Percentiles rank a stretch among this genome's conserved stretches.
These are phyloP conservation scores for Andrena hattorfiana DNA, from an alignment of 2,888 invertebrate genomes.

Conservation along the genomic window DNA sequence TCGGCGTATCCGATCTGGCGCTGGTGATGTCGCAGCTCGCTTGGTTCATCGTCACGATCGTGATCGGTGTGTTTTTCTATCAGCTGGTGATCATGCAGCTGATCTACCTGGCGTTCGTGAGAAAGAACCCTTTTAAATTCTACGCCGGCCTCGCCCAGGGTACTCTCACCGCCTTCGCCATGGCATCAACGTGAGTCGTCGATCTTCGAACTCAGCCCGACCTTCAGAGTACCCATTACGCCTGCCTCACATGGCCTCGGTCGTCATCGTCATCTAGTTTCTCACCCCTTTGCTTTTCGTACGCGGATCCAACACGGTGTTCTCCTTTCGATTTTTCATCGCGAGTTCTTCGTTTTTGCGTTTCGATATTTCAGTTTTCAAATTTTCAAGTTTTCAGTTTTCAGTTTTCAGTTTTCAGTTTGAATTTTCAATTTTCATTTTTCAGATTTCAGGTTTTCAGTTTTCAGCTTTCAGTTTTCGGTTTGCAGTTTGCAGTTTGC, in stretches of 20 bases:
- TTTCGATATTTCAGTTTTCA: no score
- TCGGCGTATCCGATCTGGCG: conserved; percentile 89
- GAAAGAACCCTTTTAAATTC: conserved; percentile 94
- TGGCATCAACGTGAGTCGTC: conserved; percentile 94
- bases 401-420: no score
- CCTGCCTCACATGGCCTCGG: conserved; percentile 83
- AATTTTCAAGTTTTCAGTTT: no score
- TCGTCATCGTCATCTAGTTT: conserved; percentile 70
- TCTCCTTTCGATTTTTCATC: conserved; percentile 1
- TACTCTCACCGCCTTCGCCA: conserved; percentile 94
- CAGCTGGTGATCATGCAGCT: conserved; percentile 94
- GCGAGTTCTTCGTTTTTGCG: not conserved
- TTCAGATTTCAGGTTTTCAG: no score
- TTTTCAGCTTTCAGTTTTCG: no score
- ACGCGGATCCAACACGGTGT: not conserved
- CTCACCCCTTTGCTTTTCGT: conserved; percentile 25
- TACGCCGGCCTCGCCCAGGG: conserved; percentile 93
- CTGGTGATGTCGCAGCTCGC: conserved; percentile 85
- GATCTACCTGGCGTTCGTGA: conserved; percentile 92
- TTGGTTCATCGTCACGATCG: conserved; percentile 92
- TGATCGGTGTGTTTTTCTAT: conserved; percentile 93
- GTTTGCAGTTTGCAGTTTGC: no score
- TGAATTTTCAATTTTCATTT: no score
- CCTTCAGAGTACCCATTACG: conserved; percentile 77
- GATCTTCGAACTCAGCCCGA: conserved; percentile 81